Evolutionary conservation across 2,888 invertebrate genomes (phyloP), one percentile per base, ranked within the genome.

Genomic region (Drosophila paramelanica): DNA sequence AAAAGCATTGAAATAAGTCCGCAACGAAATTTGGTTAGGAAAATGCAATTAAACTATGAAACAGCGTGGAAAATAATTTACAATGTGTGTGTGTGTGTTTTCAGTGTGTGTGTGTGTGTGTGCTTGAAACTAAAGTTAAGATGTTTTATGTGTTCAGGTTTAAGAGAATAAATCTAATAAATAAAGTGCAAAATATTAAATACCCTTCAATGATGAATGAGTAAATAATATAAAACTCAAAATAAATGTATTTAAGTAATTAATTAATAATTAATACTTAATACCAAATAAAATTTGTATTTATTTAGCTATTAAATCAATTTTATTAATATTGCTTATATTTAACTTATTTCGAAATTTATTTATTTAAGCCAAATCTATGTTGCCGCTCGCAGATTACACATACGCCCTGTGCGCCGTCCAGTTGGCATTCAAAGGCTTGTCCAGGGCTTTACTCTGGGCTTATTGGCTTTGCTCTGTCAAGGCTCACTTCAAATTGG

Each of bases 31-130:
- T 46, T 56, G 52, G 72, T 68, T 75, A 60, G 69, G 31, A 67
- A 56, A 79, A 78, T 73, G 77, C 79, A 76, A 78, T 71, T 77
- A 67, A 64, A 58, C 61, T 51, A 64, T 74, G 67, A 57, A 75
- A 43, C 72, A 67, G 56, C 46, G 61, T 62, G 72, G 72, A 68
- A 72, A 61, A 67, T 78, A 66, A 50, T 70, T 70, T 53, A 47
- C 23, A 23, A 20, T 17, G 31, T 23, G 17, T 7, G 42, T 23
- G 41, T 31, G 42, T 43, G n/a, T 53, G 31, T 50, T 3, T 2
- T 23, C 3, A 3, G n/a, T n/a, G 17, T 17, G 41, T 45, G 33
- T 36, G 52, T 43, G 23, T 36, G 46, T 47, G 20, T 13, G 20
- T 25, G 33, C 20, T 59, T 41, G 17, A 43, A 45, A 52, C 39